Percentiles rank a stretch among this genome's conserved stretches.
Conservation (phyloP, 2,888 invertebrate species). For the Leptodirus hochenwartii region DNA sequence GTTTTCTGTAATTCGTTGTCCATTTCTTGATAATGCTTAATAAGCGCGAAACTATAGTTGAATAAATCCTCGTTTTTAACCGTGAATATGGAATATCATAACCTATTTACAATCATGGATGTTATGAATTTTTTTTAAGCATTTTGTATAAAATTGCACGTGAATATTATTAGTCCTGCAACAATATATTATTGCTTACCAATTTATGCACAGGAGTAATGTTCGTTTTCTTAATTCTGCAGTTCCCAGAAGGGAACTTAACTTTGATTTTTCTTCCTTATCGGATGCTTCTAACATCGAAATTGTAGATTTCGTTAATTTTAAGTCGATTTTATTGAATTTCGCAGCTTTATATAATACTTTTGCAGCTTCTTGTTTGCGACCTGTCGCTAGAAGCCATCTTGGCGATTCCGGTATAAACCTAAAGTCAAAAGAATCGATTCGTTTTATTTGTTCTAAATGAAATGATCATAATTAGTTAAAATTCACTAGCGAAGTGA, state of each 20-base stretch:
- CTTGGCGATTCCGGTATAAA: slow-evolving; percentile 41
- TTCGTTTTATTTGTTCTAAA: slow-evolving; percentile 5
- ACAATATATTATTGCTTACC: slow-evolving; percentile 26
- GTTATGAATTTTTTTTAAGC: slow-evolving; percentile 1
- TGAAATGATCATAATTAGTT: background rate
- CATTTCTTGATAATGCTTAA: no score
- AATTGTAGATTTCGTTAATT: slow-evolving; percentile 11
- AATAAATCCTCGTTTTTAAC: no score
- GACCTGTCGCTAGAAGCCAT: slow-evolving; percentile 39
- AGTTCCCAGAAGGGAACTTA: slow-evolving; percentile 30
- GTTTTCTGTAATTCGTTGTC: no score
- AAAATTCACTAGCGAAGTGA: background rate
- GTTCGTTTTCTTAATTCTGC: slow-evolving; percentile 33
- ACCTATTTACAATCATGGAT: slow-evolving; percentile 2
- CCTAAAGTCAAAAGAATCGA: slow-evolving; percentile 17
- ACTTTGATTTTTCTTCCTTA: slow-evolving; percentile 19
- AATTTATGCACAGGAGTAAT: slow-evolving; percentile 31
- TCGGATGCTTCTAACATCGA: slow-evolving; percentile 1
- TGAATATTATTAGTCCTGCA: background rate
- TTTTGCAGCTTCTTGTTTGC: slow-evolving; percentile 30
- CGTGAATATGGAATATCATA: no score
- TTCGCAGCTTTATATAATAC: slow-evolving; percentile 23
- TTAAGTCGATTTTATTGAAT: slow-evolving; percentile 18
- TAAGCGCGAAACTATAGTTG: background rate
- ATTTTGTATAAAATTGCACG: background rate